Base-by-base conservation (phyloP, 2,888 invertebrate species). In the Diaphora mendica region DNA sequence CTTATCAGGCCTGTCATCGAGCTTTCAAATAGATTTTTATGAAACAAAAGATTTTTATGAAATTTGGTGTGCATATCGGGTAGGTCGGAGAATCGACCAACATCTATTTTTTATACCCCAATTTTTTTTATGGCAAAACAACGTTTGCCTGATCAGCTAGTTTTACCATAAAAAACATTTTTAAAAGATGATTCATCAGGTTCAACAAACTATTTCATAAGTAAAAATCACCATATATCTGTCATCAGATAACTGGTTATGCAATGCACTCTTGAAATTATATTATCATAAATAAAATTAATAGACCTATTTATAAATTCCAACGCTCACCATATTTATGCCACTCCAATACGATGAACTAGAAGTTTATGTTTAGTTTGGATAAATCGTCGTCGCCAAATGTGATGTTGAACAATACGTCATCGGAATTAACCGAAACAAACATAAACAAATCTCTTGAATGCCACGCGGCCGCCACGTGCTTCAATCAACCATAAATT, bases 371-470 rank as follows among this genome's bases (percentile, higher is more conserved):
- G 90, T 93, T 93, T 93, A 81, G 87, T 82, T 92, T 93, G 91
- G 92, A 91, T 85, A 85, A n/a, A n/a, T n/a, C n/a, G n/a, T n/a
- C 85, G 84, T 78, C 76, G 83, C 78, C 83, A 74, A 75, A 72
- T 75, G 75, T 75, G 79, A 78, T 77, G 75, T 76, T 77, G 71
- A 74, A 77, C 83, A 82, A 89, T 71, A 91, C 92, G 92, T 92
- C 92, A 90, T 86, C 87, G 92, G 91, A 93, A 93, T 91, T 86
- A 91, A 87, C 92, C 88, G 88, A 81, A 86, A 88, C 87, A 90
- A 92, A 92, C 88, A 92, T 73, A 83, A 85, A 85, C 85, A 88
- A 75, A 76, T 62, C 71, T 69, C 77, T 67, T 75, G 81, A 77
- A 80, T 72, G 67, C 74, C 85, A 83, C 79, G 82, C 75, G 83